These are phyloP conservation scores for Microcebus murinus DNA, from an alignment of 2,113 vertebrate genomes.

Conservation along the genomic window DNA sequence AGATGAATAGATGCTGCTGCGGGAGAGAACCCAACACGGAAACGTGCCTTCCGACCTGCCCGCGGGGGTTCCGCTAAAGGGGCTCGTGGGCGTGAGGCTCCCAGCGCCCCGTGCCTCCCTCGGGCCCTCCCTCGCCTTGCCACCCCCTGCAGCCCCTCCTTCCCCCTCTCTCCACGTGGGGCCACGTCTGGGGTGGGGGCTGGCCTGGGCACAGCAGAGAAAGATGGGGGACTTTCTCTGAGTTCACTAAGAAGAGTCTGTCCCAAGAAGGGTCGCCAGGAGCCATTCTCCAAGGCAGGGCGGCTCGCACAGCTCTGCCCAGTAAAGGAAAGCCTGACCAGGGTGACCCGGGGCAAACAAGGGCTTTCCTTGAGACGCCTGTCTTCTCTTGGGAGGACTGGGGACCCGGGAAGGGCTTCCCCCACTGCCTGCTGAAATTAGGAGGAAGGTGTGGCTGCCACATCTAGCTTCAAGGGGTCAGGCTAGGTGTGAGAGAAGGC, in stretches of 20 bases:
- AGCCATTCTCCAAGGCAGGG: not conserved
- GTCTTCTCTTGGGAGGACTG: not conserved
- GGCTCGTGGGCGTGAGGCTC: fast-evolving
- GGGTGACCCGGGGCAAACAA: not conserved
- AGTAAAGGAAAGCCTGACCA: not conserved
- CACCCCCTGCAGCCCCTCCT: not conserved
- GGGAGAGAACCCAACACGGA: fast-evolving
- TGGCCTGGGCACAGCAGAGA: not conserved
- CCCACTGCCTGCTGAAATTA: not conserved
- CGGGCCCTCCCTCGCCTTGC: fast-evolving
- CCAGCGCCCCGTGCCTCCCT: not conserved
- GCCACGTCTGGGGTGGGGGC: not conserved
- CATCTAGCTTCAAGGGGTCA: fast-evolving
- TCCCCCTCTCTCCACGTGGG: not conserved
- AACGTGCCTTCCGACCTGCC: fast-evolving
- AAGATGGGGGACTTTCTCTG: not conserved
- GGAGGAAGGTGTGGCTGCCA: not conserved
- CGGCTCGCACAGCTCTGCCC: fast-evolving
- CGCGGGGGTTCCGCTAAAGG: fast-evolving
- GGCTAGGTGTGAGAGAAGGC: not conserved
- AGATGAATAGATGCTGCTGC: not conserved
- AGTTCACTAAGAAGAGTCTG: not conserved
- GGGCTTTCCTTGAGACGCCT: not conserved
- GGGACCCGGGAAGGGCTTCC: not conserved
- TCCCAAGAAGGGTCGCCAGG: not conserved